Evolutionary conservation across 2,797 vertebrate species (phyloP).

Genomic region (Ceyx erithaca): DNA sequence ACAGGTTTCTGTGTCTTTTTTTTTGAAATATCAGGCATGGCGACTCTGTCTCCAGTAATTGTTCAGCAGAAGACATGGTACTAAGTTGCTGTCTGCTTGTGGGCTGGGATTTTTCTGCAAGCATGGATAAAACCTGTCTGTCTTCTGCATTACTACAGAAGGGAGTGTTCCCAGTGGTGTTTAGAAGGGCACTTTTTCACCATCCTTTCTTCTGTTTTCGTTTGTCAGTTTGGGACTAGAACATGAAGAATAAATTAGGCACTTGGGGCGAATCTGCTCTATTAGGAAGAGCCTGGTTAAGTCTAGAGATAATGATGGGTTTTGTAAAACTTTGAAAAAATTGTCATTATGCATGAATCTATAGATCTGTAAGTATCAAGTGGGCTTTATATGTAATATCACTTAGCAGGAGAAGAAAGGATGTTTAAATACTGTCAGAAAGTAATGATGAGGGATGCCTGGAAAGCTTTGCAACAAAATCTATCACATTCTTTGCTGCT

Average conservation of each 20-base stretch:
- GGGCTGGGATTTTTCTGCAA: neutral
- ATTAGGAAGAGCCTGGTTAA: neutral
- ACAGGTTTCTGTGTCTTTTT: neutral
- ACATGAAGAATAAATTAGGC: neutral
- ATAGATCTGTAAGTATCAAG: slow-evolving; percentile 11
- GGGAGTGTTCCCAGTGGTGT: neutral
- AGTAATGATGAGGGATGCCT: neutral
- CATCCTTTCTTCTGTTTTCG: neutral
- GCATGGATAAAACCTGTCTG: neutral
- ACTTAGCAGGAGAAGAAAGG: slow-evolving; percentile 11
- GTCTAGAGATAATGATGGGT: neutral
- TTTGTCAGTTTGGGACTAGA: slow-evolving; percentile 24
- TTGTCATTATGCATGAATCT: neutral
- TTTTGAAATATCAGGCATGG: neutral
- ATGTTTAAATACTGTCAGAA: slow-evolving; percentile 35
- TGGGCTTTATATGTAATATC: slow-evolving; percentile 5
- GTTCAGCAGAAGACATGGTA: neutral
- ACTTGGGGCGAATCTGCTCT: neutral
- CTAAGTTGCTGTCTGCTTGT: neutral
- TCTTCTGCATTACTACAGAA: neutral
- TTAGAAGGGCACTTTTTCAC: neutral
- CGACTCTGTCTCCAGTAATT: neutral
- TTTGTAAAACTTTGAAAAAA: slow-evolving; percentile 36
- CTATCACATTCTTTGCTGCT: neutral
- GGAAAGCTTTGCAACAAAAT: neutral